These are phyloP conservation scores for Elymnias hypermnestra DNA, from an alignment of 1,140 invertebrate genomes.

Conservation along the genomic window DNA sequence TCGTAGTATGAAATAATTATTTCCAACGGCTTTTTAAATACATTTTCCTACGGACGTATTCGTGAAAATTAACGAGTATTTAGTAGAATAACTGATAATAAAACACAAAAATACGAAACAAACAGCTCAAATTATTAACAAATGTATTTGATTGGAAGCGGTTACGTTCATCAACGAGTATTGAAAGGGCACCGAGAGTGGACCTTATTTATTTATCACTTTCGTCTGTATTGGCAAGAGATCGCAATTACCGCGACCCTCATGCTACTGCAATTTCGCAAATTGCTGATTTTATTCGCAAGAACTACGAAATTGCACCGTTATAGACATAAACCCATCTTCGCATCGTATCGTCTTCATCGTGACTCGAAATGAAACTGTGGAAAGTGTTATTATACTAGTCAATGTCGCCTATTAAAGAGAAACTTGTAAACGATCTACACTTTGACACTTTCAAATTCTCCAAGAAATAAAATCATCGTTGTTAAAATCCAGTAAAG, in stretches of 20 bases:
- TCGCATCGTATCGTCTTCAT: constrained; percentile 28
- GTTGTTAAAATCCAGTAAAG: too few relatives aligned
- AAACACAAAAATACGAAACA: too few relatives aligned
- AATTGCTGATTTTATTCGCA: constrained; percentile 67
- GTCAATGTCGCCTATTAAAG: constrained; percentile 2
- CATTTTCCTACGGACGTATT: too few relatives aligned
- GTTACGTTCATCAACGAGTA: constrained; percentile 7
- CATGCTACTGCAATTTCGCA: constrained; percentile 63
- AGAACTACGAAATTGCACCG: constrained; percentile 61
- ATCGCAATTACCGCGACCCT: constrained; percentile 60
- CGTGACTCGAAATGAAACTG: constrained; percentile 21
- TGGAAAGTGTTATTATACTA: constrained; percentile 28
- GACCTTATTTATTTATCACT: constrained; percentile 66
- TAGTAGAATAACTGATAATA: too few relatives aligned
- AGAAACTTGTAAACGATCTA: not conserved
- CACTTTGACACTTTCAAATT: too few relatives aligned
- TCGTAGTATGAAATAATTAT: too few relatives aligned
- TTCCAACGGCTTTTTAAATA: too few relatives aligned
- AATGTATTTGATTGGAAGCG: too few relatives aligned
- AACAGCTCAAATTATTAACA: too few relatives aligned
- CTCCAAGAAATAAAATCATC: too few relatives aligned
- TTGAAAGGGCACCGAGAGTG: constrained; percentile 32
- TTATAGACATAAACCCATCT: constrained; percentile 56
- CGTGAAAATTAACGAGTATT: too few relatives aligned
- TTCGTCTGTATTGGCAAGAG: constrained; percentile 45